These are phyloP conservation scores for Dryadula phaetusa DNA, from an alignment of 2,888 invertebrate genomes.

Conservation along the genomic window DNA sequence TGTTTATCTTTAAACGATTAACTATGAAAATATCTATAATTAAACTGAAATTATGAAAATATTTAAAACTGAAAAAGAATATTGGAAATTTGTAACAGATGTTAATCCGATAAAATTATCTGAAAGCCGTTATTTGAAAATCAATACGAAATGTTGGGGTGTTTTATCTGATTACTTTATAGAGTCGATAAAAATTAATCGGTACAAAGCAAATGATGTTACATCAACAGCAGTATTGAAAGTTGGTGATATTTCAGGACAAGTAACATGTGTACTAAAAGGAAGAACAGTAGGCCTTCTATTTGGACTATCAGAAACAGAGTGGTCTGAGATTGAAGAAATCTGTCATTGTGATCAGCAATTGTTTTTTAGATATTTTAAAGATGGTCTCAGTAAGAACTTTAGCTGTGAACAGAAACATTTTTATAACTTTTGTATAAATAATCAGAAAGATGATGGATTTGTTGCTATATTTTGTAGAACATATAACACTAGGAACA, in stretches of 20 bases:
- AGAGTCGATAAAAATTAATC: slow-evolving; percentile 75
- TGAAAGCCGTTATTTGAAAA: slow-evolving; percentile 61
- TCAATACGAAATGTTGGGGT: slow-evolving; percentile 67
- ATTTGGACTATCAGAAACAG: slow-evolving; percentile 64
- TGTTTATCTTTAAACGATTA: background rate
- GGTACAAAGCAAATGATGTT: slow-evolving; percentile 52
- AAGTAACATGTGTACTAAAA: slow-evolving; percentile 67
- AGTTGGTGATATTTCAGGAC: slow-evolving; percentile 68
- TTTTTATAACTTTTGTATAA: slow-evolving; percentile 76
- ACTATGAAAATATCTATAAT: background rate
- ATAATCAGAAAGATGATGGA: slow-evolving; percentile 63
- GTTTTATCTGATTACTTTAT: slow-evolving; percentile 69
- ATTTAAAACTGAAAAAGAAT: slow-evolving; percentile 30
- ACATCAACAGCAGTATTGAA: slow-evolving; percentile 67
- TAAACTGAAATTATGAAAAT: slow-evolving; percentile 32
- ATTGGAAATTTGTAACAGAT: slow-evolving; percentile 53
- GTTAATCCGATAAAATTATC: slow-evolving; percentile 65
- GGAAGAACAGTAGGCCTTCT: slow-evolving; percentile 64
- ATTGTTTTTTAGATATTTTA: slow-evolving; percentile 76
- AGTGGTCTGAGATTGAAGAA: slow-evolving; percentile 72
- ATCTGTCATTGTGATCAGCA: slow-evolving; percentile 64
- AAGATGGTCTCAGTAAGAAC: slow-evolving; percentile 65
- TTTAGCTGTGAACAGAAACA: slow-evolving; percentile 70
- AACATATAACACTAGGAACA: slow-evolving; percentile 66
- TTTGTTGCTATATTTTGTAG: slow-evolving; percentile 65